These are phyloP conservation scores for Athetis lepigone DNA, from an alignment of 2,888 invertebrate species.

Conservation along the genomic window DNA sequence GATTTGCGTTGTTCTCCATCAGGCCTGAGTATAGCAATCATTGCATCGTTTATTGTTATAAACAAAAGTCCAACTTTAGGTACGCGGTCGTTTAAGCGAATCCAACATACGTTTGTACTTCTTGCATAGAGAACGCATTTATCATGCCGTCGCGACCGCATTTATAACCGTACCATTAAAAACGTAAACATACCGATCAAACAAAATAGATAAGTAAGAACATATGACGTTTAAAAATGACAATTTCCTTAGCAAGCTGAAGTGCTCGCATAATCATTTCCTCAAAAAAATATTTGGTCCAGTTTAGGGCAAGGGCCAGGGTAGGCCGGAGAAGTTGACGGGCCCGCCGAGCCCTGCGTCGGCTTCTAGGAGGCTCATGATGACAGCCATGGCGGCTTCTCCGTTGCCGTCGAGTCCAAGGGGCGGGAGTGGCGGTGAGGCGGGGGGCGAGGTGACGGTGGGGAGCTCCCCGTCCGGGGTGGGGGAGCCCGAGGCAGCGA, in stretches of 20 bases:
- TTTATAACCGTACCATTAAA: not conserved
- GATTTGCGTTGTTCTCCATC: too few relatives aligned
- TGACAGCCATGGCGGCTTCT: conserved; percentile 97
- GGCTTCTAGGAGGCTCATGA: conserved; percentile 97
- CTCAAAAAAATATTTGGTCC: not conserved
- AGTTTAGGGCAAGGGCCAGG: conserved; percentile 94
- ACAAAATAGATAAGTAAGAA: not conserved
- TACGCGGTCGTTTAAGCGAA: not conserved
- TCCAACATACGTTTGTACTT: too few relatives aligned
- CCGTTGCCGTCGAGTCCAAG: conserved; percentile 93
- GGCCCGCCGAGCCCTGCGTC: conserved; percentile 97
- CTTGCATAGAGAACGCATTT: too few relatives aligned
- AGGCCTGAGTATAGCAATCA: not conserved
- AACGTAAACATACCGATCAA: not conserved
- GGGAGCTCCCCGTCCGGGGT: conserved; percentile 39
- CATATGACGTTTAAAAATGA: not conserved
- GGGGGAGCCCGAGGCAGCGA: conserved; percentile 69
- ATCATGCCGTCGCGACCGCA: not conserved
- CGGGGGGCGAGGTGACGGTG: conserved; percentile 61
- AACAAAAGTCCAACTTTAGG: not conserved
- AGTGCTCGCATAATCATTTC: conserved; percentile 2
- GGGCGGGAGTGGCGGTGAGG: conserved; percentile 74
- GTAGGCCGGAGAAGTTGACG: conserved; percentile 95
- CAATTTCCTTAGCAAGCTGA: not conserved
- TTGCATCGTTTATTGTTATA: not conserved